Evolutionary conservation across 2,797 vertebrate species (phyloP).

Genomic region (Argentina silus): DNA sequence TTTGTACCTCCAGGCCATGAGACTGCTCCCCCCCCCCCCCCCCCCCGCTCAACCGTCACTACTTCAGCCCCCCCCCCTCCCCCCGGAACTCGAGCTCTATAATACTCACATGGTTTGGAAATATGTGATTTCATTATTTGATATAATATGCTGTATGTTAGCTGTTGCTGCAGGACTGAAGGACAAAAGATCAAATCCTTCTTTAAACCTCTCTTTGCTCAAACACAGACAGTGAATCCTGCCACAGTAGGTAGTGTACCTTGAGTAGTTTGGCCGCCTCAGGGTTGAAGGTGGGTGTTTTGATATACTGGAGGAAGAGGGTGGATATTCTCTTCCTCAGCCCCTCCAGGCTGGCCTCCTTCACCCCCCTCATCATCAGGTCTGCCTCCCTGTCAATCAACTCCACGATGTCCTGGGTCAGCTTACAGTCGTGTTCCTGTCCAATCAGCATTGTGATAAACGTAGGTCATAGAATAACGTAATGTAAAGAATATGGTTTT

Average conservation of each 20-base stretch:
- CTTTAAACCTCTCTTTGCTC: no score
- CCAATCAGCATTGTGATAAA: neutral
- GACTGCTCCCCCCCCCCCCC: no score
- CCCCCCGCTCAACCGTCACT: no score
- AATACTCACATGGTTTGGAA: no score
- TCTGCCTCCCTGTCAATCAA: slow-evolving; percentile 90
- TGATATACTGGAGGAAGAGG: slow-evolving; percentile 91
- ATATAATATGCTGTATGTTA: no score
- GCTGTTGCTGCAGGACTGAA: no score
- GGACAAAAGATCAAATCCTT: no score
- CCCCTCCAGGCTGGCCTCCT: slow-evolving; percentile 82
- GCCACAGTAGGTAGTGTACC: slow-evolving; percentile 69
- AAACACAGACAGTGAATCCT: no score
- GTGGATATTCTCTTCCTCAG: slow-evolving; percentile 90
- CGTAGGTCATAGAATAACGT: neutral
- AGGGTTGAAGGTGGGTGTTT: slow-evolving; percentile 90
- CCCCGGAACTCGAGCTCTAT: no score
- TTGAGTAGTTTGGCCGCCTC: slow-evolving; percentile 80
- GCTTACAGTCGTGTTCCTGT: slow-evolving; percentile 87
- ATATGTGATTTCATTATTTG: no score
- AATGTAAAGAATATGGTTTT: neutral
- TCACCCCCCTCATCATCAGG: slow-evolving; percentile 82
- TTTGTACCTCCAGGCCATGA: no score
- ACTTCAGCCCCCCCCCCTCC: no score
- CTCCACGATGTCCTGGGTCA: slow-evolving; percentile 86